Percentiles rank a stretch among this genome's conserved stretches.
phyloP scores from a whole-genome alignment of 1,140 invertebrate species.

The Solenopsis invicta region DNA sequence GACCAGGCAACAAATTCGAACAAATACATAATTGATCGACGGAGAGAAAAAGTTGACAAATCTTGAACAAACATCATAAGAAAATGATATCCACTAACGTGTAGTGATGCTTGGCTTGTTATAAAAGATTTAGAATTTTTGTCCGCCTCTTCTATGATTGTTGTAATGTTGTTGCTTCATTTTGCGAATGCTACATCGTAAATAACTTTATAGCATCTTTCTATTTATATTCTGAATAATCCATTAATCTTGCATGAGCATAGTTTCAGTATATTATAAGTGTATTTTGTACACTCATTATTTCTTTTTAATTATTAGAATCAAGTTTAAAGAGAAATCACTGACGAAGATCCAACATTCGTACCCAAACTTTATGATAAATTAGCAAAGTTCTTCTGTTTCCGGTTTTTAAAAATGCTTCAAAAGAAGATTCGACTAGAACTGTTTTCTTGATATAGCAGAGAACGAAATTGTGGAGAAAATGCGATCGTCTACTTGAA shows the following conservation, averaged over 20 bases:
- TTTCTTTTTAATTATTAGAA: neutral
- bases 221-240: neutral
- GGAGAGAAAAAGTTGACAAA: neutral
- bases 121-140: constrained; percentile 26
- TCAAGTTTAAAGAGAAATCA: neutral
- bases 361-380: neutral
- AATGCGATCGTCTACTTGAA: neutral
- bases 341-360: neutral
- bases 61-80: neutral
- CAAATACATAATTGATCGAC: neutral
- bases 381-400: neutral
- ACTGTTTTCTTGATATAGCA: neutral
- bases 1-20: neutral
- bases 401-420: neutral
- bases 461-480: neutral
- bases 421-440: neutral
- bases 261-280: neutral
- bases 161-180: neutral
- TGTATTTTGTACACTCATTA: neutral
- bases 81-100: neutral
- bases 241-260: neutral
- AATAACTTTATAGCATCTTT: constrained; percentile 7
- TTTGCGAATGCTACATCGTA: neutral
- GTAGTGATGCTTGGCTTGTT: neutral
- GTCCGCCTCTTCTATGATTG: neutral